Base-by-base conservation (phyloP, 2,113 vertebrate species). In the Aramus guarauna region DNA sequence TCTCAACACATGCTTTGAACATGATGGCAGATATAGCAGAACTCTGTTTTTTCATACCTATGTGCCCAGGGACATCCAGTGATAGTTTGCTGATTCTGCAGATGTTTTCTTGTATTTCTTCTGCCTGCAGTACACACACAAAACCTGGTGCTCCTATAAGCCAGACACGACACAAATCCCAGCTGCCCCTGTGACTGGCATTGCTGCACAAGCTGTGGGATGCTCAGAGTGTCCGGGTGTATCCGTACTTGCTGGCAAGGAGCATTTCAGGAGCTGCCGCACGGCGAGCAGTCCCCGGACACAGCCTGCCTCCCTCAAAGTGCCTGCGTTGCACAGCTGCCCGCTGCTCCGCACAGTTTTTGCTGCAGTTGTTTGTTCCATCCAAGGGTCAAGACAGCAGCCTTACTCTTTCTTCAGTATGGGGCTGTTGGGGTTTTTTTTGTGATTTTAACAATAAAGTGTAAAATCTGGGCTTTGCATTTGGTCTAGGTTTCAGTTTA, bases 231-330 rank as follows among this genome's bases (percentile, higher is more conserved):
- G 18, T 34, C 0, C 2, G 21, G 9, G 9, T 74, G 48, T 12
- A 3, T 37, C 66, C 21, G 9, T 27, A 3, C 12, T 19, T 1
- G 0, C 56, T 27, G 37, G 14, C 2, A 2, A 43, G 52, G 47
- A 53, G 43, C 27, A 36, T 22, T 8, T 19, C 5, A 6, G 6
- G 29, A 10, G 13, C 24, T 60, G 45, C 11, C 0, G 0, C 45
- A 5, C 8, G 37, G 14, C 0, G 1, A 76, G 37, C 21, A 9
- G 13, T 9, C 56, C 39, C 34, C 45, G 45, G 34, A 11, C 34
- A 9, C 12, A 9, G 8, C 9, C 16, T 41, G 7, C 15, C 4
- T 53, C 19, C 22, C 29, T 30, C 37, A 6, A 14, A 5, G 0
- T 24, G 16, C 23, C 72, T 27, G 8, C 11, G 1, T 0, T 26